Evolutionary conservation across 1,140 invertebrate species (phyloP), one percentile per base, ranked within the genome.

Genomic region (Apis florea): DNA sequence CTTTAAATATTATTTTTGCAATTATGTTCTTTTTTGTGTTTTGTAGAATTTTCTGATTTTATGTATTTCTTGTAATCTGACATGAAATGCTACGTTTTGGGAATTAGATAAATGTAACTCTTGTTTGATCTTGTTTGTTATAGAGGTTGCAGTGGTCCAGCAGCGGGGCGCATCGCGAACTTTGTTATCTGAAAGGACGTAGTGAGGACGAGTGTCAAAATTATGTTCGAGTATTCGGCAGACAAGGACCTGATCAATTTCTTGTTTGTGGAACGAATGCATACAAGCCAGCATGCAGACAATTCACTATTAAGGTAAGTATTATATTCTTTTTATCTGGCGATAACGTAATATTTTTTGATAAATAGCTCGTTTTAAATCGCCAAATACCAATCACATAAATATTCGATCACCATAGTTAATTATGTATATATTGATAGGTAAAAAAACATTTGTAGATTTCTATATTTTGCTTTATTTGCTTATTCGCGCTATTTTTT

Each of bases 231-330:
- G 97, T 99, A 31, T 95, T 98, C 86, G 96, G 95, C 64, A 95
- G 96, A 91, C 94, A 95, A 90, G 90, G 95, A 49, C 95, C 97
- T 82, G 96, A 96, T 15, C 95, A 96, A 81, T 94, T 98, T 47
- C 94, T 98, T 72, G 96, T 99, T 64, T 99, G 99, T 93, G 99
- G 99, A 26, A 99, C 99, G 49, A 99, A 99, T 93, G 98, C 98
- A 11, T 99, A 97, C 94, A 99, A 98, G 91, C 98, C 98, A 3
- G 95, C 96, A 71, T 99, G 98, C 94, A 95, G 98, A 72, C 95
- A 96, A 87, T 98, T 98, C 90, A 90, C 92, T 26, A 90, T 94
- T 79, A 92, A 94, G 92, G 95, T 95, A 92, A 94, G 94, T 89
- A 26, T 49, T 67, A n/a, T 26, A 17, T 56, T 9, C 19, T 51